Percentiles rank a stretch among this genome's conserved stretches.
Conservation (phyloP, 2,113 vertebrate species). For the Pseudopodoces humilis region DNA sequence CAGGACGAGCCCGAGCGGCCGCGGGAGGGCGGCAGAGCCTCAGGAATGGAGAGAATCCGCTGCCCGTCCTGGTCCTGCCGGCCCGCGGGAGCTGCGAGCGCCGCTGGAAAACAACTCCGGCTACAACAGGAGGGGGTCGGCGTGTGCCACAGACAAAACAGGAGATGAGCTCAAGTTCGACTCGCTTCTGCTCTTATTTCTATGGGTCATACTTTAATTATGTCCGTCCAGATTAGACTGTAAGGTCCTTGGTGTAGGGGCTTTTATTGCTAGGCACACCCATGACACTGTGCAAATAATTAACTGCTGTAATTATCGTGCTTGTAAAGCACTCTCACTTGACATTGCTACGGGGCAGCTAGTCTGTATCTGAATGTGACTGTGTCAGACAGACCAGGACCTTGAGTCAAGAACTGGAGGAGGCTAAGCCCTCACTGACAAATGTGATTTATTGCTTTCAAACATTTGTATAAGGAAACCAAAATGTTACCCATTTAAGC, state of each 20-base stretch:
- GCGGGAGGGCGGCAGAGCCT: slow-evolving; percentile 55
- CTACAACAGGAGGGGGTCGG: background rate
- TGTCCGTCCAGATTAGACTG: slow-evolving; percentile 1
- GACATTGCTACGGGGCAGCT: slow-evolving; percentile 22
- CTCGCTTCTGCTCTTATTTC: background rate
- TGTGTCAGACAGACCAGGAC: background rate
- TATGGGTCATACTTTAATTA: slow-evolving; percentile 18
- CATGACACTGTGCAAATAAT: slow-evolving; percentile 36
- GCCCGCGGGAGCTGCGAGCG: too few species aligned
- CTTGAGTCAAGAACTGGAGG: background rate
- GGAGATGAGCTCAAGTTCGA: background rate
- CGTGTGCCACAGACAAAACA: background rate
- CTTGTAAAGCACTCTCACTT: background rate
- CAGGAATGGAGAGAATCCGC: background rate
- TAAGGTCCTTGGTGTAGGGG: slow-evolving; percentile 11
- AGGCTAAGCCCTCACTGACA: background rate
- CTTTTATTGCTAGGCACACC: slow-evolving; percentile 29
- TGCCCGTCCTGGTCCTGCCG: too few species aligned
- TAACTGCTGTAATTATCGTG: slow-evolving; percentile 12
- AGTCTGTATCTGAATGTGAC: background rate
- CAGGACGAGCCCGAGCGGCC: background rate
- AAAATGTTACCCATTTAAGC: background rate
- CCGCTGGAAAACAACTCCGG: background rate
- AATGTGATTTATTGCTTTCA: background rate
- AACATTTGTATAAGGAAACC: background rate